Percentiles rank a stretch among this genome's conserved stretches.
These are phyloP conservation scores for Heterochromis multidens DNA, from an alignment of 2,113 vertebrate species.

Conservation along the genomic window DNA sequence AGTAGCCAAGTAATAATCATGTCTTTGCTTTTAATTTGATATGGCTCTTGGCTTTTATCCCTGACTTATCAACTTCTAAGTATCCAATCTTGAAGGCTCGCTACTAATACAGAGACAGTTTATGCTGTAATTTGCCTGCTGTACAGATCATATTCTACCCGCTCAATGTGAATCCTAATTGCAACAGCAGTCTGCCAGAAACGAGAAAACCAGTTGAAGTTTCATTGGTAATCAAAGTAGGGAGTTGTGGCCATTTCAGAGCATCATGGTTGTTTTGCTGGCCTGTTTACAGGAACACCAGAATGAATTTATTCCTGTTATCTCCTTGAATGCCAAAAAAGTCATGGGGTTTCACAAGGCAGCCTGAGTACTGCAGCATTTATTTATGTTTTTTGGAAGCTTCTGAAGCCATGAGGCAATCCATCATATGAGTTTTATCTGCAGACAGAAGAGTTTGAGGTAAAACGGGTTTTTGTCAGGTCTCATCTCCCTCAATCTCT, in stretches of 20 bases:
- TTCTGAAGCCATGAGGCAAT: constrained; percentile 27
- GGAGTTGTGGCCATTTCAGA: constrained; percentile 28
- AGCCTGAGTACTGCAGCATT: background rate
- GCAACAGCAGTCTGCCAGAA: constrained; percentile 18
- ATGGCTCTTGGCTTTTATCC: background rate
- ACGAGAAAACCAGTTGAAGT: constrained; percentile 39
- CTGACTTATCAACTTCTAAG: background rate
- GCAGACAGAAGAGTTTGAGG: constrained; percentile 39
- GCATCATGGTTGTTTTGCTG: constrained; percentile 47
- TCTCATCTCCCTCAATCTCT: constrained; percentile 10
- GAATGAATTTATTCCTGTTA: constrained; percentile 52
- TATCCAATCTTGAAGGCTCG: background rate
- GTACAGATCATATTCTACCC: background rate
- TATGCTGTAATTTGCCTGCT: background rate
- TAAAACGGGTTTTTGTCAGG: constrained; percentile 16
- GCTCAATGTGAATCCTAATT: background rate
- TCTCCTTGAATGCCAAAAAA: constrained; percentile 43
- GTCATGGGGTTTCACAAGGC: constrained; percentile 32
- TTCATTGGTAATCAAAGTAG: constrained; percentile 52
- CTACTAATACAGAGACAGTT: background rate
- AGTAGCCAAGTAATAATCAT: background rate
- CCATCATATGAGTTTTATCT: constrained; percentile 51
- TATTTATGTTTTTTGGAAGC: constrained; percentile 56
- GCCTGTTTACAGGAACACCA: constrained; percentile 27
- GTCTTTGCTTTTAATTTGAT: background rate